Evolutionary conservation across 2,888 invertebrate genomes (phyloP).

Genomic region (Drosophila pegasa): DNA sequence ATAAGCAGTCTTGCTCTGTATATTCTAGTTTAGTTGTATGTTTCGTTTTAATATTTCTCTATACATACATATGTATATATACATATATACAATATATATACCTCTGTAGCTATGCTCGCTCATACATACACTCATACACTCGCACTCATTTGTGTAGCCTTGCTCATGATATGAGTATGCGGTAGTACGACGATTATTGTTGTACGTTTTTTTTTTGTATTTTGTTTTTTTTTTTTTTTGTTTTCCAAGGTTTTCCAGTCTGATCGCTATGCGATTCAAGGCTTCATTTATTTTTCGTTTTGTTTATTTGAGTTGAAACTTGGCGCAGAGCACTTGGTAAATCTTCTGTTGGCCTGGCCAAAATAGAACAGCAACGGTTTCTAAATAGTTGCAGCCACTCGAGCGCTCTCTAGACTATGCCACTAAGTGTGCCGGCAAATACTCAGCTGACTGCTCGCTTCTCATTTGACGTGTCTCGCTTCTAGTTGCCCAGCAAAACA

Average conservation of each 20-base stretch:
- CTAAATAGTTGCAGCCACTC: slow-evolving; percentile 59
- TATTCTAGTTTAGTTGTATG: background rate
- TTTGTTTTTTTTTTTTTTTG: slow-evolving; percentile 68
- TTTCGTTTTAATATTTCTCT: background rate
- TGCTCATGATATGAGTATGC: slow-evolving; percentile 20
- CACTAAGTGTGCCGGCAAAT: slow-evolving; percentile 3
- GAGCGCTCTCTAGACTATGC: background rate
- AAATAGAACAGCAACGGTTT: slow-evolving; percentile 77
- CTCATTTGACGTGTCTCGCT: slow-evolving; percentile 1
- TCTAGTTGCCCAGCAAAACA: slow-evolving; percentile 31
- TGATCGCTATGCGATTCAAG: slow-evolving; percentile 69
- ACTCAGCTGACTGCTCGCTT: background rate
- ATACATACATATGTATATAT: background rate
- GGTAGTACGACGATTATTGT: slow-evolving; percentile 44
- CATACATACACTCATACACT: slow-evolving; percentile 3
- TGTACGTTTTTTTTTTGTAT: slow-evolving; percentile 35
- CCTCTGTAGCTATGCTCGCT: background rate
- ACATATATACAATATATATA: background rate
- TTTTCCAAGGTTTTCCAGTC: slow-evolving; percentile 80
- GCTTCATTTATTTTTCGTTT: slow-evolving; percentile 51
- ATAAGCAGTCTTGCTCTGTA: background rate
- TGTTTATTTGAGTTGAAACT: slow-evolving; percentile 21
- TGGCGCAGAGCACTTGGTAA: slow-evolving; percentile 39
- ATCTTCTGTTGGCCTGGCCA: slow-evolving; percentile 80
- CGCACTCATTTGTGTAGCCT: background rate